Conservation (phyloP, 2,113 vertebrate genomes). For the Callaeas wilsoni region DNA sequence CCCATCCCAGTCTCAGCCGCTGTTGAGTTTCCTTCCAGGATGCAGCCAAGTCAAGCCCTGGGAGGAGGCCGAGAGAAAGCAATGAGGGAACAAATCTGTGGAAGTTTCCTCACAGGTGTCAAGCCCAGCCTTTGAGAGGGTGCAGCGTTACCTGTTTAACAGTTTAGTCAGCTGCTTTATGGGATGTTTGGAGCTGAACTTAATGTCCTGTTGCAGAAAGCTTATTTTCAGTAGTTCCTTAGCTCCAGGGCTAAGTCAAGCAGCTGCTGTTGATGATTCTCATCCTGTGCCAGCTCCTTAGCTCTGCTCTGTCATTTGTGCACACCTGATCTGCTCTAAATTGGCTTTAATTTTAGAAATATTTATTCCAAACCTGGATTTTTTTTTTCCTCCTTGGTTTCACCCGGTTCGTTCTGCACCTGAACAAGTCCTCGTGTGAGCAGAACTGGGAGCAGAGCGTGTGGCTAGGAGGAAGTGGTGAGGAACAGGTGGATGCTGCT, state of each 20-base stretch:
- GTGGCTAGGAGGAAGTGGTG: background rate
- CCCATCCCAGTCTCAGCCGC: background rate
- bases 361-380: background rate
- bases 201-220: background rate
- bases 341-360: background rate
- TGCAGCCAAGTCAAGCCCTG: background rate
- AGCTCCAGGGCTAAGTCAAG: background rate
- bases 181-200: background rate
- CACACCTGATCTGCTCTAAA: background rate
- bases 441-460: background rate
- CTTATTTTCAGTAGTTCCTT: background rate
- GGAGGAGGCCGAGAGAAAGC: background rate
- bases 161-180: background rate
- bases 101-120: background rate
- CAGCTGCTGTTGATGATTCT: background rate
- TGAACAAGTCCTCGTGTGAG: background rate
- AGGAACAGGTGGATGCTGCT: background rate
- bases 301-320: background rate
- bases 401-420: background rate
- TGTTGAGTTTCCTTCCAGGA: rapidly evolving
- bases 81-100: background rate
- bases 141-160: background rate
- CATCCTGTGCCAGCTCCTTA: background rate
- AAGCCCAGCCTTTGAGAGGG: background rate
- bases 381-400: background rate